Base-by-base conservation (phyloP, 2,797 vertebrate genomes). In the Sphenodon punctatus region DNA sequence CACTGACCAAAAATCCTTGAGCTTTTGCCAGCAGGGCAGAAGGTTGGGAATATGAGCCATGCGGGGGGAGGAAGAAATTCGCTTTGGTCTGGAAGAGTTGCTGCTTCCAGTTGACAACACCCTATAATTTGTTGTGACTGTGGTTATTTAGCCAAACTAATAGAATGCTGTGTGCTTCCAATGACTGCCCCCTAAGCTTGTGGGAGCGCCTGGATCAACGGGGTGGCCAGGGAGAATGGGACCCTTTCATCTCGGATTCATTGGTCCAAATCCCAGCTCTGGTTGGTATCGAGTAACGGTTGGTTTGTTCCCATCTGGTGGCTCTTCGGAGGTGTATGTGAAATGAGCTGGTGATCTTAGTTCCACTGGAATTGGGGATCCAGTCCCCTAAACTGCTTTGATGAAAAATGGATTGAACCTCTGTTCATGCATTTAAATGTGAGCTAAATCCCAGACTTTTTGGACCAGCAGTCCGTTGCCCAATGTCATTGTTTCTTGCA, bases 111-210 rank as follows among this genome's bases (percentile, higher is more conserved):
- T 67, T 87, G 85, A 49, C n/a, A n/a, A n/a, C 63, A 92, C 61
- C 39, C 88, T 94, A 67, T 92, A 94, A 94, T 93, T 93, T 93
- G 75, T 90, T 38, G 59, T 89, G 86, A 79, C 89, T 92, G 67
- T 76, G 87, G 91, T 75, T 87, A 85, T 89, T 90, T 81, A 79
- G 76, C 61, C 77, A 78, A 90, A 92, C 84, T 89, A 82, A 89
- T 89, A 69, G 75, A 89, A 82, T 86, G 91, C 82, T 67, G 0
- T 71, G 61, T 70, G 51, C 84, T 88, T 92, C 80, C 75, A 89
- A 80, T 64, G 30, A 72, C 48, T 80, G 84, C 78, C 53, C 88
- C 73, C 67, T 89, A 60, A 63, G 38, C 77, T 59, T 77, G 4
- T 68, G 84, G 72, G 59, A 13, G 0, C 14, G 13, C 27, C 86